Evolutionary conservation across 2,113 vertebrate species (phyloP).

Genomic region (Melanerpes formicivorus): DNA sequence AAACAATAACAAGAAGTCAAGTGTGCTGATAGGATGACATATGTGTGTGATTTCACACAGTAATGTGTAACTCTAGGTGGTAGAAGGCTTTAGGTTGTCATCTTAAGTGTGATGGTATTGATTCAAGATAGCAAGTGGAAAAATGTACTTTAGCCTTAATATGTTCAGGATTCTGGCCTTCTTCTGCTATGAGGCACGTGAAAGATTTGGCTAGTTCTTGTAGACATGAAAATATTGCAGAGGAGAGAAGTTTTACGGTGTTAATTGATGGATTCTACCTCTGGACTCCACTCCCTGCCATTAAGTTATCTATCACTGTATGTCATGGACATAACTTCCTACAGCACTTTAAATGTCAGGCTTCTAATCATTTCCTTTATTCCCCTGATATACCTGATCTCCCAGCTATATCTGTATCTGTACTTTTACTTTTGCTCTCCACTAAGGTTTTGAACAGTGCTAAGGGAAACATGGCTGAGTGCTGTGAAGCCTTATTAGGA

Average conservation of each 20-base stretch:
- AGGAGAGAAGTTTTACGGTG: not conserved
- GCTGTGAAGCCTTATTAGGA: not conserved
- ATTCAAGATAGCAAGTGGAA: conserved; percentile 42
- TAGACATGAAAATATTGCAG: not conserved
- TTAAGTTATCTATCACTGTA: not conserved
- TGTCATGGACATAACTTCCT: conserved; percentile 20
- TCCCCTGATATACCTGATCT: not conserved
- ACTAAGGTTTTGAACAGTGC: not conserved
- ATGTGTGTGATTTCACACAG: not conserved
- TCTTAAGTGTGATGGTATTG: not conserved
- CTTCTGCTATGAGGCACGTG: conserved; percentile 10
- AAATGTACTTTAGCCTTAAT: not conserved
- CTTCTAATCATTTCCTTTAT: conserved; percentile 36
- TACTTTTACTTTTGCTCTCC: conserved; percentile 32
- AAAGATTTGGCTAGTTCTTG: conserved; percentile 9
- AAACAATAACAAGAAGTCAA: not conserved
- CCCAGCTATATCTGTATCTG: conserved; percentile 23
- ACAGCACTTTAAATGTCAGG: conserved; percentile 52
- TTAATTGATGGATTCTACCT: conserved; percentile 30
- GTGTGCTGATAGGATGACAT: not conserved
- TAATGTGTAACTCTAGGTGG: not conserved
- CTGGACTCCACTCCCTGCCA: not conserved
- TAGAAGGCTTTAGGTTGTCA: not conserved
- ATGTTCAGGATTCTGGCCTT: not conserved
- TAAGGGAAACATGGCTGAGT: not conserved